Evolutionary conservation across 92 coral and sea anemone genomes (phyloP), one percentile per base, ranked within the genome.

Genomic region (Phymanthus crucifer): DNA sequence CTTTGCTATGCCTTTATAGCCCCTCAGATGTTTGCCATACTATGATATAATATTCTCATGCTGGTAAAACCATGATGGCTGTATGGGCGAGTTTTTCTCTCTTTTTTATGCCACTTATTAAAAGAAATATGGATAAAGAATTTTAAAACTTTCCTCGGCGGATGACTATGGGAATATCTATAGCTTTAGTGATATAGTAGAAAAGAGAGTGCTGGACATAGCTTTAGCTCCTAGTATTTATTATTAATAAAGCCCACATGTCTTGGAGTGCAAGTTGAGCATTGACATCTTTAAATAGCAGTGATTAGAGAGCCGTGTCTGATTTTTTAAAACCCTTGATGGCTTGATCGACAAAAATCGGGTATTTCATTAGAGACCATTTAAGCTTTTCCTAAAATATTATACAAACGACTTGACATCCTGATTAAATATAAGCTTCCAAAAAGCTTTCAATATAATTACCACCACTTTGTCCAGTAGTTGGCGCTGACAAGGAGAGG

Each of bases 381-480:
- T 61, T 10, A 61, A 61, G 68, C 68, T 61, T 61, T 61, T 24
- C 68, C 33, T 24, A 61, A 61, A 61, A 24, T 61, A 61, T 7
- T 61, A 61, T 17, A 43, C 48, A 43, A 43, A 43, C 68, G 64
- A 61, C 68, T 61, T 27, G 68, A 9, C 73, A 69, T 69, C 73
- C 73, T 69, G 73, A 69, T 69, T 69, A 38, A 34, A 47, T 34
- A 19, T 69, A 34, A 69, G 26, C 73, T 69, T 69, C n/a, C 73
- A 69, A 24, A 69, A 69, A 69, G 48, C 68, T 69, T 69, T 69
- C 45, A 17, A 9, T 38, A 69, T 34, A 34, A 69, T 69, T 69
- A 35, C 73, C 47, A 69, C 47, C 40, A 34, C 64, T 54, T 54
- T 54, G 64, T 54, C 31, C n/a, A 21, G 31, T 43, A 17, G 35